A percentile compares a stretch with the other conserved stretches of the same genome.
phyloP scores from a whole-genome alignment of 2,888 invertebrate species.

The Gibbula magus region DNA sequence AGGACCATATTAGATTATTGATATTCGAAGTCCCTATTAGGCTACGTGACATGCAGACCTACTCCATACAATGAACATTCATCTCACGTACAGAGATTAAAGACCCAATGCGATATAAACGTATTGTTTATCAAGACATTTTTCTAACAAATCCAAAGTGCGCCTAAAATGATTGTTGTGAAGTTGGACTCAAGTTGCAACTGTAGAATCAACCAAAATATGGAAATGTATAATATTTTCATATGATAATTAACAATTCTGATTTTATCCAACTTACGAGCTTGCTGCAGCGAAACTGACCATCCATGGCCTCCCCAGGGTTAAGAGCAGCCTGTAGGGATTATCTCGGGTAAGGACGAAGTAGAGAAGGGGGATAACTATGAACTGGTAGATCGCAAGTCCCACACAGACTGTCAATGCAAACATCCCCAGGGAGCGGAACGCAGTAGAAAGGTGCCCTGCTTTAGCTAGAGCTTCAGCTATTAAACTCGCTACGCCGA shows the following conservation, averaged over 20 bases:
- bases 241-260: neutral
- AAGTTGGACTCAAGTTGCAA: neutral
- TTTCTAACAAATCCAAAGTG: no score
- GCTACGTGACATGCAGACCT: no score
- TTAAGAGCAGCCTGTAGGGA: constrained; percentile 48
- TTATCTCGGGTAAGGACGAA: constrained; percentile 43
- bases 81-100: no score
- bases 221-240: neutral
- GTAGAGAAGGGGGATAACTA: constrained; percentile 43
- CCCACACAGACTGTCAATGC: constrained; percentile 44
- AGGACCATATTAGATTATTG: no score
- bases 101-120: no score
- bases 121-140: no score
- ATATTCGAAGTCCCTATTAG: no score
- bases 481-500: constrained; percentile 52
- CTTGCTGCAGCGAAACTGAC: constrained; percentile 60
- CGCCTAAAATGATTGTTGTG: no score
- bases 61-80: no score
- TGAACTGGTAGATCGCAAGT: constrained; percentile 42
- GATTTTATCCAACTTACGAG: constrained; percentile 55
- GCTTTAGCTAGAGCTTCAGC: constrained; percentile 44
- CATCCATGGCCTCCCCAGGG: constrained; percentile 55
- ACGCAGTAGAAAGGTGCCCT: constrained; percentile 33
- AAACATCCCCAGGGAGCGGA: constrained; percentile 50
- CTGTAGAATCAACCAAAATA: neutral